A percentile compares a stretch with the other conserved stretches of the same genome.
phyloP scores from a whole-genome alignment of 2,797 vertebrate genomes.

The Siniperca undulata region DNA sequence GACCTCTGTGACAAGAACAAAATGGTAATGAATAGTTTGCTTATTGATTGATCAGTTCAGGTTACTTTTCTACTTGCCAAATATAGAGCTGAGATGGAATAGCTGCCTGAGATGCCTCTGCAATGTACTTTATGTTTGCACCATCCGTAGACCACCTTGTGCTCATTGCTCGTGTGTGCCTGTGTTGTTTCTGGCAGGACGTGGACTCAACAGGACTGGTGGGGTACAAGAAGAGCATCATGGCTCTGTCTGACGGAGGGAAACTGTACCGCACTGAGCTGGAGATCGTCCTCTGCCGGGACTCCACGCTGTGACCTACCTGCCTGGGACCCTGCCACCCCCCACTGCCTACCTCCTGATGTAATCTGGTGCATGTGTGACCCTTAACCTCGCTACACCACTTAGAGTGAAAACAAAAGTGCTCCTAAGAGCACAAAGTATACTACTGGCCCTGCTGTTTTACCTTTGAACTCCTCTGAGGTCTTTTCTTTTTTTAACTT shows the following conservation, averaged over 20 bases:
- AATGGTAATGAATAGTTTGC: constrained; percentile 88
- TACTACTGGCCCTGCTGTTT: constrained; percentile 60
- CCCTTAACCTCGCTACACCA: constrained; percentile 59
- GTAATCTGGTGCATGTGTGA: constrained; percentile 84
- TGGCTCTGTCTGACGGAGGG: constrained; percentile 94
- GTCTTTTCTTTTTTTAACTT: constrained; percentile 31
- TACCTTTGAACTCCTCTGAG: constrained; percentile 33
- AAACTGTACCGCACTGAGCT: constrained; percentile 96
- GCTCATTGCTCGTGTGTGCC: constrained; percentile 17
- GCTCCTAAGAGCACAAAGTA: constrained; percentile 64
- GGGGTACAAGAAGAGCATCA: constrained; percentile 94
- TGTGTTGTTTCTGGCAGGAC: constrained; percentile 81
- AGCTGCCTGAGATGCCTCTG: constrained; percentile 27
- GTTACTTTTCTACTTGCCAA: constrained; percentile 59
- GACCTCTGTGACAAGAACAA: constrained; percentile 97
- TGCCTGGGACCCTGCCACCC: constrained; percentile 61
- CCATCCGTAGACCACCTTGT: constrained; percentile 1
- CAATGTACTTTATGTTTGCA: constrained; percentile 9
- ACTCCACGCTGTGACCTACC: constrained; percentile 89
- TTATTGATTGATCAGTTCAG: constrained; percentile 63
- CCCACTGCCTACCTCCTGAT: constrained; percentile 56
- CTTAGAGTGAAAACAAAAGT: constrained; percentile 66
- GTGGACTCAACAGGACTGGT: constrained; percentile 88
- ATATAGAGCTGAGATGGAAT: constrained; percentile 58
- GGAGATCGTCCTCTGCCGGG: constrained; percentile 95